Base-by-base conservation (phyloP, 2,888 invertebrate species). In the Deilephila elpenor region DNA sequence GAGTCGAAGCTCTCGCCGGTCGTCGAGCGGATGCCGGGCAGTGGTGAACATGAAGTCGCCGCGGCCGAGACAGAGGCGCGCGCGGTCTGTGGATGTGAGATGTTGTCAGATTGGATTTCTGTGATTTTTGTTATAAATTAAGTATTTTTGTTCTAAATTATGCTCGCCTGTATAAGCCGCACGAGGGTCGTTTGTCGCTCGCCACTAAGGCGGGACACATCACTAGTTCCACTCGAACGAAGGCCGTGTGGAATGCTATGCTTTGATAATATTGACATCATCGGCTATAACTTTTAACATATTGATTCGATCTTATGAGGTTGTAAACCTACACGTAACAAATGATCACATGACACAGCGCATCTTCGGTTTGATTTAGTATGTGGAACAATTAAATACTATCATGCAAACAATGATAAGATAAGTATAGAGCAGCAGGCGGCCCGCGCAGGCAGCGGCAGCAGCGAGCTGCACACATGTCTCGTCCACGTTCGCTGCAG, bases 41-140 rank as follows among this genome's bases (percentile, higher is more conserved):
- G 14, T 17, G 20, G n/a, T 34, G 19, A 67, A 67, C 25, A 44
- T 44, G 20, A 44, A 25, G 64, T 64, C 32, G 37, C 37, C 64
- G 37, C 25, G 51, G 17, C 51, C 17, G 44, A 51, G 44, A 29
- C 44, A 17, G 44, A 51, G 67, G 44, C 14, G 51, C 25, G 51
- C 51, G 51, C 67, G 67, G 44, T 20, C 17, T 51, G 51, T 67
- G 44, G 37, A 44, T 64, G 64, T 64, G 64, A 44, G 67, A 67
- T 67, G 67, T 51, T 51, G 67, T 37, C 34, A 44, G 51, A 51
- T 67, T 51, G 51, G 67, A 67, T 67, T 67, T 67, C 67, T 67
- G 67, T 67, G 67, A 67, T 67, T 51, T 51, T 67, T 67, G 25
- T 51, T 44, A 67, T 67, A 67, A 67, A 67, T 67, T 67, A 67